These are phyloP conservation scores for Mormyrus iriodes DNA, from an alignment of 2,113 vertebrate genomes.

Conservation along the genomic window DNA sequence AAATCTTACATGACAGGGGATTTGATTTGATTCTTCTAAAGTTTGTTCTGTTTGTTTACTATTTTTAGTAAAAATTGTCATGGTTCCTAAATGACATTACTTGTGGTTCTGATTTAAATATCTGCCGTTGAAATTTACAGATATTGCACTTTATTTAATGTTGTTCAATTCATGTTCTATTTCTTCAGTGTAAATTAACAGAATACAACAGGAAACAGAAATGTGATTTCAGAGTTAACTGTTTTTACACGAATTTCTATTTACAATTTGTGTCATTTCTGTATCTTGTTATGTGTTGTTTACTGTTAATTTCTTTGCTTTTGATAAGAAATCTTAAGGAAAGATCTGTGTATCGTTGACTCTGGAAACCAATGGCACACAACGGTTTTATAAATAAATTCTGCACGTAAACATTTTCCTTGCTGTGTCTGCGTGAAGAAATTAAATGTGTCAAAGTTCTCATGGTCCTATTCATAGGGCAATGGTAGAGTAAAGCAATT, in stretches of 20 bases:
- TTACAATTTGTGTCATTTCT: neutral
- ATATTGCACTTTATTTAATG: conserved; percentile 8
- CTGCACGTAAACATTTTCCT: neutral
- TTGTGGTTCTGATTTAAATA: neutral
- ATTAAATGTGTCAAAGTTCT: neutral
- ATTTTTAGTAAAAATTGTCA: neutral
- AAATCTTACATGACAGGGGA: neutral
- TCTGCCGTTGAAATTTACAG: neutral
- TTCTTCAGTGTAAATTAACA: neutral
- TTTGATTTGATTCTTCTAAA: neutral
- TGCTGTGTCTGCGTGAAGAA: neutral
- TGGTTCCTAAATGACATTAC: neutral
- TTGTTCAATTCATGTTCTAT: neutral
- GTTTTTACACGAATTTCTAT: neutral
- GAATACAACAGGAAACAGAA: neutral
- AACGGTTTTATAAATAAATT: neutral
- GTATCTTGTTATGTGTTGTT: neutral
- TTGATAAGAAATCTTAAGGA: neutral
- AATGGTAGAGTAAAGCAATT: neutral
- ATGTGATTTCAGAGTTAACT: neutral
- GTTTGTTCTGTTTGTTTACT: neutral
- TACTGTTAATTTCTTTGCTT: neutral
- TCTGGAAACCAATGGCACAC: neutral
- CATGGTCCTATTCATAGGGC: neutral
- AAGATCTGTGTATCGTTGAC: neutral